Base-by-base conservation (phyloP, 2,797 vertebrate species). In the Acestrorhynchus altus region DNA sequence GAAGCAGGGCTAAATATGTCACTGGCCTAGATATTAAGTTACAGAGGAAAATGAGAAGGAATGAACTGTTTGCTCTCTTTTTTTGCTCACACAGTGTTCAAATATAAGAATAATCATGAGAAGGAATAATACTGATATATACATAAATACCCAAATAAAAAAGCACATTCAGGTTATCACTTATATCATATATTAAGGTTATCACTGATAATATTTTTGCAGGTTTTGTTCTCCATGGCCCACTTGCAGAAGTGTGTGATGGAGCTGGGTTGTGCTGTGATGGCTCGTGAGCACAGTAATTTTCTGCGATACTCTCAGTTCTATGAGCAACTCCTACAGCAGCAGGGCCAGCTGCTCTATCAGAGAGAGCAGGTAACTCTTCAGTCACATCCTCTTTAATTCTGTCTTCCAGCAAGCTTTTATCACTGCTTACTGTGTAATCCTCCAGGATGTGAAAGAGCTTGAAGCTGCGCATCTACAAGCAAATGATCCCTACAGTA, bases 251-350 rank as follows among this genome's bases (percentile, higher is more conserved):
- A 79, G 16, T 92, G 93, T 81, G 86, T 95, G 54, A 80, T 86
- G 22, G 72, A 87, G 18, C 84, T 94, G 60, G 85, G 90, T 22
- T 92, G 89, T 47, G 93, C 91, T 1, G 78, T 93, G 82, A 90
- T 85, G 86, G 90, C 86, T 57, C 91, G 90, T 78, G 93, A 94
- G 78, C 56, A 51, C 51, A 91, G 89, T 80, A 90, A 80, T 87
- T 95, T 94, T 47, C 86, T 93, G 86, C 88, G 86, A 54, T 94
- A 93, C 72, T 95, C 92, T 0, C 89, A 88, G 86, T 94, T 93
- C 83, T 94, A 94, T 1, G 93, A 95, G 83, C 93, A 92, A 1
- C 84, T 93, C 61, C 86, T 94, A 70, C 90, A 87, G 72, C 93
- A 93, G 31, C 28, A 90, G 10, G 89, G 83, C 1, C 39, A 44